Percentiles rank a stretch among this genome's conserved stretches.
These are phyloP conservation scores for Myotis yumanensis DNA, from an alignment of 2,113 vertebrate genomes.

Conservation along the genomic window DNA sequence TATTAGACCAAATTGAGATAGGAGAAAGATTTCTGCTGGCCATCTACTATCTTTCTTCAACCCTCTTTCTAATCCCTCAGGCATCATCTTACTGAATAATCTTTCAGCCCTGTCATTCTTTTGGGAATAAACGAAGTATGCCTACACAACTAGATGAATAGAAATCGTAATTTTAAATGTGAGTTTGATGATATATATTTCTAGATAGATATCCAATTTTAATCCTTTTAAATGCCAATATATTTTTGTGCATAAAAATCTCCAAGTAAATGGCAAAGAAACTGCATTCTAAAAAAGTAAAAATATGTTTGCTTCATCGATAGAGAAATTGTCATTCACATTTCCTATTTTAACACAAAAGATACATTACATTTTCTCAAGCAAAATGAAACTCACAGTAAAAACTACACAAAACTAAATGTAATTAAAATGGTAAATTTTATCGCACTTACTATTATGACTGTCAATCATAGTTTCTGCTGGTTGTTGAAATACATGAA, in stretches of 20 bases:
- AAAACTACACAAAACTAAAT: neutral
- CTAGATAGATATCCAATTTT: neutral
- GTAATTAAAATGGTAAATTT: slow-evolving; percentile 7
- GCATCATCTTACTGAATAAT: neutral
- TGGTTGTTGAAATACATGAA: slow-evolving; percentile 9
- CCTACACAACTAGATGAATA: neutral
- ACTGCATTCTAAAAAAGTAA: neutral
- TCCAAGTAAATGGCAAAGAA: neutral
- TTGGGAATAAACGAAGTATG: neutral
- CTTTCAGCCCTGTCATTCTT: neutral
- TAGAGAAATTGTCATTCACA: neutral
- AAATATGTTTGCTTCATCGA: neutral
- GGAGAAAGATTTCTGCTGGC: neutral
- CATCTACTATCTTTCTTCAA: neutral
- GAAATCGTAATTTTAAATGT: neutral
- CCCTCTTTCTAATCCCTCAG: neutral
- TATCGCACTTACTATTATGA: slow-evolving; percentile 55
- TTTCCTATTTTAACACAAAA: neutral
- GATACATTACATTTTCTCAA: neutral
- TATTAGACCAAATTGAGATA: neutral
- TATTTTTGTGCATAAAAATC: neutral
- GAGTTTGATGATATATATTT: neutral
- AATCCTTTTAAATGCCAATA: neutral
- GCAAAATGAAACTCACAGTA: neutral
- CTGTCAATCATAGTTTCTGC: neutral